Conservation (phyloP, 2,888 invertebrate genomes). For the Cabera pusaria region DNA sequence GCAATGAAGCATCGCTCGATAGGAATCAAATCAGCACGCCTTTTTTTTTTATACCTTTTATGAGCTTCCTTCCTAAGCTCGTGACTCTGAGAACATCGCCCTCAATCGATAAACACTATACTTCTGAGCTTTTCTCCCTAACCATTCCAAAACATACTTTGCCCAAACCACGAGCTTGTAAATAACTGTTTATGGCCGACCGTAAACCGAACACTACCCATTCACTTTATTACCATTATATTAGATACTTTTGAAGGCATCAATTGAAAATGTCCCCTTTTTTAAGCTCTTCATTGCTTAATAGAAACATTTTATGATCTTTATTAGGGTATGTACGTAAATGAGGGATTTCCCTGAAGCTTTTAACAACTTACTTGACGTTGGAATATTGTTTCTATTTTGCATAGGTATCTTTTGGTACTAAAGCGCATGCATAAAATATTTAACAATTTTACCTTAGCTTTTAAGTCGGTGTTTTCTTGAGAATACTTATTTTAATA, state of each 20-base stretch:
- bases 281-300: background rate
- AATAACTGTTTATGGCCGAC: conserved; percentile 22
- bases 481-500: too few relatives aligned
- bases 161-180: conserved; percentile 25
- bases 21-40: too few relatives aligned
- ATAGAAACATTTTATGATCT: background rate
- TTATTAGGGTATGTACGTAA: too few relatives aligned
- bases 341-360: too few relatives aligned
- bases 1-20: too few relatives aligned
- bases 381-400: too few relatives aligned
- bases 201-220: conserved; percentile 22
- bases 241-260: conserved; percentile 10
- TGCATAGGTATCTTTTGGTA: too few relatives aligned
- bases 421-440: too few relatives aligned
- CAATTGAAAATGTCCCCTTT: conserved; percentile 1
- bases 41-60: background rate
- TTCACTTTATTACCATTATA: conserved; percentile 13
- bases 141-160: conserved; percentile 21
- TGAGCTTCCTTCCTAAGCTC: background rate
- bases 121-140: too few relatives aligned
- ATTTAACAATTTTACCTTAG: too few relatives aligned
- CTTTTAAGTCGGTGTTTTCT: too few relatives aligned
- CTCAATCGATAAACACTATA: conserved; percentile 45
- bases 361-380: too few relatives aligned
- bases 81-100: conserved; percentile 20